Percentiles rank a stretch among this genome's conserved stretches.
These are phyloP conservation scores for Phalacrocorax aristotelis DNA, from an alignment of 2,113 vertebrate species.

Conservation along the genomic window DNA sequence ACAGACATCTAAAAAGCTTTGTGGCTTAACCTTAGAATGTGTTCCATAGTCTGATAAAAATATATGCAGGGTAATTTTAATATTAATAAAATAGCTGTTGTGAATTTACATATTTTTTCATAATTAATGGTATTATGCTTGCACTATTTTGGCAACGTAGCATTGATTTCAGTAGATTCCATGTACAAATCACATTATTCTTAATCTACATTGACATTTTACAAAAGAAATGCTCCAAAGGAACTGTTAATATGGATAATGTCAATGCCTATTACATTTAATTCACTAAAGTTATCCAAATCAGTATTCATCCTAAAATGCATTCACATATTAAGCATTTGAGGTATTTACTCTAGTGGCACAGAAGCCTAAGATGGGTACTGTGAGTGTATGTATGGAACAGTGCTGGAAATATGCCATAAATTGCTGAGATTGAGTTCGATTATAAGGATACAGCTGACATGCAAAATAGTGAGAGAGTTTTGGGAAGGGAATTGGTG, in stretches of 20 bases:
- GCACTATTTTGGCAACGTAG: not conserved
- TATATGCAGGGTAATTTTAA: not conserved
- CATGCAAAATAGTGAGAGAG: not conserved
- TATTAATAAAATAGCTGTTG: not conserved
- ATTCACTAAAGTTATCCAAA: not conserved
- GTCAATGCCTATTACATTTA: not conserved
- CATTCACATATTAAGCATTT: not conserved
- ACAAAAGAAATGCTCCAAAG: not conserved
- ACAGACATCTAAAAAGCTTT: not conserved
- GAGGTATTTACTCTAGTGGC: not conserved
- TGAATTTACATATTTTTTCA: not conserved
- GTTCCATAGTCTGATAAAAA: not conserved
- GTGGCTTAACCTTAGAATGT: not conserved
- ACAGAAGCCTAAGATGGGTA: not conserved
- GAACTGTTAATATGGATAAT: not conserved
- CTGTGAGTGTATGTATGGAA: not conserved
- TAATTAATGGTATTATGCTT: not conserved
- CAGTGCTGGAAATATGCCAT: not conserved
- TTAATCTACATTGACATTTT: not conserved
- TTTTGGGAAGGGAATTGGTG: not conserved
- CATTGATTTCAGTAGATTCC: not conserved
- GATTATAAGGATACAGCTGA: not conserved
- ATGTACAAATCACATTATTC: not conserved
- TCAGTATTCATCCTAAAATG: not conserved
- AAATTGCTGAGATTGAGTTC: not conserved